Evolutionary conservation across 1,140 invertebrate species (phyloP), one percentile per base, ranked within the genome.

Genomic region (Ceratitis capitata): DNA sequence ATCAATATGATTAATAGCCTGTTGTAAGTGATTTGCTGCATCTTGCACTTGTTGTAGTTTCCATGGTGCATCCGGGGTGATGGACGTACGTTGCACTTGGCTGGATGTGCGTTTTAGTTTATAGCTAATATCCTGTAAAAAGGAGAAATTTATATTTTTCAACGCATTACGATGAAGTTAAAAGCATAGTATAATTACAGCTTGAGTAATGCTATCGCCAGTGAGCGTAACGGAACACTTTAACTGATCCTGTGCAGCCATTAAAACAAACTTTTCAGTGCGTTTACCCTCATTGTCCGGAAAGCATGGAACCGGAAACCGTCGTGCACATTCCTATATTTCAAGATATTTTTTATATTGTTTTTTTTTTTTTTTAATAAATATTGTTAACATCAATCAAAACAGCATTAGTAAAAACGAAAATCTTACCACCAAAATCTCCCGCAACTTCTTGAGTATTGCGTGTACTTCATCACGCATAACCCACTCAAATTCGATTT

Each of bases 401-500:
- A 82, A 16, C 1, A 82, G 32, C 82, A 84, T 14, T 35, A 9
- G 32, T 53, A 51, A 83, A 83, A 49, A 51, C n/a, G n/a, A n/a
- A n/a, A n/a, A n/a, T 93, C 93, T 94, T 93, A 97, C 97, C 89
- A 96, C 94, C 88, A 98, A 92, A 87, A 98, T 95, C 83, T 95
- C 94, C 87, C 96, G 95, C 16, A 98, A 93, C 88, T 97, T 96
- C 87, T 95, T 95, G 87, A 98, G 92, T 85, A 96, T 96, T 42
- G 95, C 94, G 91, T 97, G 96, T 82, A 97, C 96, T 92, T 97
- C 96, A 91, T 97, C 95, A 87, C 96, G 95, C 42, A 98, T 93
- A 42, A 98, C 95, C 97, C 96, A 98, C 93, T 97, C 96, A 92
- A 97, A 98, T 93, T 98, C 97, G 93, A 96, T 95, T 95, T 97